These are phyloP conservation scores for Vireo altiloquus DNA, from an alignment of 2,113 vertebrate genomes.

Conservation along the genomic window DNA sequence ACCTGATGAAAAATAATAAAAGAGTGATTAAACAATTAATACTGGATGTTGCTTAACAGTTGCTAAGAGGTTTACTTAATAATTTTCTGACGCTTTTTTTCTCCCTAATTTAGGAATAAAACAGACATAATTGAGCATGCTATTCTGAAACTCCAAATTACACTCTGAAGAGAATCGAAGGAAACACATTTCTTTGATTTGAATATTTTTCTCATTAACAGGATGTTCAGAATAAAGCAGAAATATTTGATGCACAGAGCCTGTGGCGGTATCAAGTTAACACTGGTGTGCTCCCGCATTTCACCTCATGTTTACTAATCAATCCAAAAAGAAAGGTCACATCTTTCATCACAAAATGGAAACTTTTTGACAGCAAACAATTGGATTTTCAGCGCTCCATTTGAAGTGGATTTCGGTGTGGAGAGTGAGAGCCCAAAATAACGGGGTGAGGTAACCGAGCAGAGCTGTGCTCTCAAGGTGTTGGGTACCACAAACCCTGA, in stretches of 20 bases:
- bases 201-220: conserved; percentile 62
- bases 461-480: neutral
- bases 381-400: neutral
- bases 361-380: conserved; percentile 31
- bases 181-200: conserved; percentile 52
- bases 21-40: conserved; percentile 39
- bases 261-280: conserved; percentile 40
- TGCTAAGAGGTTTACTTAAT: neutral
- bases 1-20: neutral
- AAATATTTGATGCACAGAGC: conserved; percentile 46
- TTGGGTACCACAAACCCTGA: neutral
- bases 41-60: conserved; percentile 18
- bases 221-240: conserved; percentile 35
- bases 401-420: neutral
- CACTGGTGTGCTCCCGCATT: neutral
- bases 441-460: neutral
- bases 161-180: conserved; percentile 19
- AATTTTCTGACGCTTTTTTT: neutral
- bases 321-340: conserved; percentile 45
- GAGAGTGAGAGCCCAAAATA: neutral
- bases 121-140: conserved; percentile 14
- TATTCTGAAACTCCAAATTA: conserved; percentile 12
- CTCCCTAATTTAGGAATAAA: conserved; percentile 8
- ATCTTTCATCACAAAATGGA: conserved; percentile 44
- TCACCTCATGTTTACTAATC: conserved; percentile 60